Base-by-base conservation (phyloP, 1,140 invertebrate genomes). In the Aethina tumida region DNA sequence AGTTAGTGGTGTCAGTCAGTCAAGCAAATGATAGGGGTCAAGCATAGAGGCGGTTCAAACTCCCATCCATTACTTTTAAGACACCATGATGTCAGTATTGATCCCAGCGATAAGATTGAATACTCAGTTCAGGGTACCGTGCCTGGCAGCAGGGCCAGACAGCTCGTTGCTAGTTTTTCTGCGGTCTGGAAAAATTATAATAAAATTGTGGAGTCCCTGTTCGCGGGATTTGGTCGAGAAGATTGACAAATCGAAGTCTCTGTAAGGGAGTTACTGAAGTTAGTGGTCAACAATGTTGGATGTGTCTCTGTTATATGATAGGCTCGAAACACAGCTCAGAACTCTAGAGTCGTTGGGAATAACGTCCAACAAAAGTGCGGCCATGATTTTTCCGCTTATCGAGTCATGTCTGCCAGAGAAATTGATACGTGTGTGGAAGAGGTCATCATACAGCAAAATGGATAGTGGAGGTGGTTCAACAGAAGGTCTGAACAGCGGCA, bases 331-430 rank as follows among this genome's bases (percentile, higher is more conserved):
- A 5, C 46, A 56, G n/a, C 39, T 62, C 12, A 39, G 54, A 2
- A 51, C 59, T 0, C 33, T 64, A 5, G 58, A 60, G 17, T 51
- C 56, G 0, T 34, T 64, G 0, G 50, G 49, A 5, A 55, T 63
- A 5, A 53, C 47, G 1, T 52, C 45, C 3, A 50, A 59, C 12
- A 55, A 55, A 28, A 57, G 47, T 31, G 50, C 53, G 0, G 43
- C 50, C 7, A 53, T 61, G 39, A 28, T 59, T 0, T 60, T 49
- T 25, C 57, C 55, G 0, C 27, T 61, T 6, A 55, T 61, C 1
- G 62, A 62, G 24, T 55, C 54, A 4, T 52, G 45, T 7, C 26
- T 53, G 1, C 48, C 52, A 1, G 49, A 61, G 20, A 52, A 59
- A 14, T 27, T 53, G 8, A 9, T 58, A 4, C 26, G 39, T 4